A percentile compares a stretch with the other conserved stretches of the same genome.
Evolutionary conservation across 2,797 vertebrate species (phyloP).

Genomic region (Anguilla megastoma): DNA sequence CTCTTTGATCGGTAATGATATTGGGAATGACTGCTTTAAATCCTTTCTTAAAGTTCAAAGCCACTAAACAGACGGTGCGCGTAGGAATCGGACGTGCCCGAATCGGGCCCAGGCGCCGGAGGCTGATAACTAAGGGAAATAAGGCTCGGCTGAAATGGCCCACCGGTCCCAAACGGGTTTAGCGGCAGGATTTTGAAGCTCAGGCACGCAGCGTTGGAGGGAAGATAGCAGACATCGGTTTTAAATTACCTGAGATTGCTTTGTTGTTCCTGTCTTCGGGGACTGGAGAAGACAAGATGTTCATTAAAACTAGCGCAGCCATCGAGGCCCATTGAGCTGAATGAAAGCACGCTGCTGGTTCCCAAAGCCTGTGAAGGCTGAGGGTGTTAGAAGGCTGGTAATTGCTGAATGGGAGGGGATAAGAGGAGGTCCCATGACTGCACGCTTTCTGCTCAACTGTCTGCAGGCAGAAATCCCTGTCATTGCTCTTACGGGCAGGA

Average conservation of each 20-base stretch:
- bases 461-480: constrained; percentile 40
- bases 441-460: constrained; percentile 37
- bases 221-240: constrained; percentile 53
- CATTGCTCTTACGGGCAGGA: constrained; percentile 31
- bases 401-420: constrained; percentile 60
- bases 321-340: constrained; percentile 50
- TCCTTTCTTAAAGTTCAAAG: constrained; percentile 67
- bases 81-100: constrained; percentile 54
- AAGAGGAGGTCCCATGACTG: constrained; percentile 38
- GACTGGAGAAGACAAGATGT: constrained; percentile 52
- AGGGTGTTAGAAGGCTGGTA: constrained; percentile 55
- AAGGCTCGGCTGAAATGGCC: constrained; percentile 60
- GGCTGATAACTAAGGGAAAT: constrained; percentile 67
- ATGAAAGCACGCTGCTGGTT: constrained; percentile 55
- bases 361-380: constrained; percentile 50
- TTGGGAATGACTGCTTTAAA: constrained; percentile 69
- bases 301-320: constrained; percentile 62
- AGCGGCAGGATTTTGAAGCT: constrained; percentile 58
- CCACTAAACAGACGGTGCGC: constrained; percentile 57
- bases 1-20: constrained; percentile 66
- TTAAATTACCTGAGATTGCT: constrained; percentile 68
- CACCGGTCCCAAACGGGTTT: constrained; percentile 56
- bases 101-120: constrained; percentile 25
- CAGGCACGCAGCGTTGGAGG: constrained; percentile 50
- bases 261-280: constrained; percentile 59